Evolutionary conservation across 2,113 vertebrate species (phyloP).

Genomic region (Campylorhamphus procurvoides): DNA sequence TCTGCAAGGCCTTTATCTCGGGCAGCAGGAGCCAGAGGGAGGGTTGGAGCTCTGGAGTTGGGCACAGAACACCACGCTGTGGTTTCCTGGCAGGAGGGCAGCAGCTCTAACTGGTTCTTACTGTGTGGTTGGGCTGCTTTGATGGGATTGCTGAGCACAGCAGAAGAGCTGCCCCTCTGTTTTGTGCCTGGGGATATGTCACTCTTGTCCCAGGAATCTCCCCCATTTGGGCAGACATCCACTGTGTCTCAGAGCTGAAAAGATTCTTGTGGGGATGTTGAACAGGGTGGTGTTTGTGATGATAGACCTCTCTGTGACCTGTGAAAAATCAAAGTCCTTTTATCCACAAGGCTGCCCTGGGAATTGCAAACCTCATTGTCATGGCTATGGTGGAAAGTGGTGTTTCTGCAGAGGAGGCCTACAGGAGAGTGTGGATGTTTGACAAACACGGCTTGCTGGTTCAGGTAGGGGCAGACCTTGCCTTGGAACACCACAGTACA

Average conservation of each 20-base stretch:
- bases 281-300: neutral
- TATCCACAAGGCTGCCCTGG: conserved; percentile 81
- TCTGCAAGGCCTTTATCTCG: neutral
- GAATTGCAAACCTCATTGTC: conserved; percentile 95
- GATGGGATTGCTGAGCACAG: neutral
- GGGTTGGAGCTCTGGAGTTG: neutral
- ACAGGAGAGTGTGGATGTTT: conserved; percentile 91
- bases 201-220: neutral
- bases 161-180: neutral
- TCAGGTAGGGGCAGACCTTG: conserved; percentile 73
- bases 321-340: neutral
- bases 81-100: neutral
- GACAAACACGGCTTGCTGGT: conserved; percentile 90
- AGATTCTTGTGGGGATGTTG: neutral
- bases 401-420: conserved; percentile 82
- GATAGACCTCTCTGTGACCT: too few relatives aligned
- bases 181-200: fast-evolving
- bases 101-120: fast-evolving
- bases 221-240: fast-evolving
- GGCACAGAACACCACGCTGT: fast-evolving
- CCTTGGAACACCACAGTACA: fast-evolving
- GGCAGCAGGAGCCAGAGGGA: neutral
- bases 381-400: conserved; percentile 92
- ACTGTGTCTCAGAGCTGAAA: neutral
- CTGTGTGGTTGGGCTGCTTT: neutral